Percentiles rank a stretch among this genome's conserved stretches.
These are phyloP conservation scores for Coecobrya sp. DNA, from an alignment of 2,888 invertebrate genomes.

Conservation along the genomic window DNA sequence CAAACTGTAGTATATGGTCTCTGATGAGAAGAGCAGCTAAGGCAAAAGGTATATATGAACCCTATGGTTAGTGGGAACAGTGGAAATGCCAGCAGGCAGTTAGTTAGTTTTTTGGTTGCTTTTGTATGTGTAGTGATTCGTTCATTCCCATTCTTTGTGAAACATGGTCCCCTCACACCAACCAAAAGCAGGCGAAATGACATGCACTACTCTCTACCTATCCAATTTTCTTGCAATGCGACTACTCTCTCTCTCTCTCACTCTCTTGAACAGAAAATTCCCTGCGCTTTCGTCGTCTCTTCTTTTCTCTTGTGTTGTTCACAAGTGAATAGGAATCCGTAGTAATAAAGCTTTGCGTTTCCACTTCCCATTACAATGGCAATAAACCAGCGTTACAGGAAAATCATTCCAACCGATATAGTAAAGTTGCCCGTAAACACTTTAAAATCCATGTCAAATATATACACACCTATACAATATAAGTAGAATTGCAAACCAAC, in stretches of 20 bases:
- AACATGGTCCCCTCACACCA: slow-evolving; percentile 36
- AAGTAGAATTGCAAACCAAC: not conserved
- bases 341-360: slow-evolving; percentile 73
- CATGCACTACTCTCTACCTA: slow-evolving; percentile 17
- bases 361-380: slow-evolving; percentile 67
- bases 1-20: not conserved
- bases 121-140: slow-evolving; percentile 27
- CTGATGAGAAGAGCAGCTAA: not conserved
- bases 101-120: slow-evolving; percentile 49
- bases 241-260: slow-evolving; percentile 29
- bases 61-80: slow-evolving; percentile 24
- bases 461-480: too few species aligned
- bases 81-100: slow-evolving; percentile 56
- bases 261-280: slow-evolving; percentile 37
- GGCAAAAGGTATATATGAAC: not conserved
- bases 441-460: not conserved
- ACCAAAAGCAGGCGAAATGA: slow-evolving; percentile 20
- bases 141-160: slow-evolving; percentile 42
- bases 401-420: slow-evolving; percentile 38
- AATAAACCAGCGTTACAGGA: slow-evolving; percentile 44
- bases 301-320: slow-evolving; percentile 34
- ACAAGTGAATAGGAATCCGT: slow-evolving; percentile 63
- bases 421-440: slow-evolving; percentile 33
- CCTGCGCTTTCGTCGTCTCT: slow-evolving; percentile 25
- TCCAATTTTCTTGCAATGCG: not conserved